Conservation (phyloP, 2,888 invertebrate species). For the Tiphia femorata region DNA sequence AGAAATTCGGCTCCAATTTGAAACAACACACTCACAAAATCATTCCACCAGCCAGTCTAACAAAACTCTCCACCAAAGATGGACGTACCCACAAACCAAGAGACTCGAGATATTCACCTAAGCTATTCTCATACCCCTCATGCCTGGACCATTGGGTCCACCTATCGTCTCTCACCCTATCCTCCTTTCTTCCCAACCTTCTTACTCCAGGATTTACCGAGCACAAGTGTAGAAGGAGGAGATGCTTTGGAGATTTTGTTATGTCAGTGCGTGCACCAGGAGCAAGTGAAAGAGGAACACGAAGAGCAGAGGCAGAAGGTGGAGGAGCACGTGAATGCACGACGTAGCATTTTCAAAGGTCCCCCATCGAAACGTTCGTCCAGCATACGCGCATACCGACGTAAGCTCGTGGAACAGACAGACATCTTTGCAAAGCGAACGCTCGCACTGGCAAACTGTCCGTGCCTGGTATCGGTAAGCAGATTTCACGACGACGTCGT, state of each 20-base stretch:
- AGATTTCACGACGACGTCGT: conserved; percentile 26
- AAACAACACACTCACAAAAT: too few relatives aligned
- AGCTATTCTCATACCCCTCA: too few relatives aligned
- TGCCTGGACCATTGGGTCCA: too few relatives aligned
- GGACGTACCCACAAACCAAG: too few relatives aligned
- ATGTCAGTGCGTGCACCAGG: too few relatives aligned
- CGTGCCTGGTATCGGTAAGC: conserved; percentile 30
- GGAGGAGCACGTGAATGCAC: conserved; percentile 17
- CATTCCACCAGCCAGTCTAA: too few relatives aligned
- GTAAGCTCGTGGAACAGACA: conserved; percentile 20
- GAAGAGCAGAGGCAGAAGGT: too few relatives aligned
- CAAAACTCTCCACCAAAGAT: too few relatives aligned
- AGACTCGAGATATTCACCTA: too few relatives aligned
- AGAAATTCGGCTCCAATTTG: too few relatives aligned
- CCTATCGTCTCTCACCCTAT: neutral
- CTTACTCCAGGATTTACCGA: conserved; percentile 7
- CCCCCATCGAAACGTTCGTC: too few relatives aligned
- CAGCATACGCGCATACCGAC: conserved; percentile 7
- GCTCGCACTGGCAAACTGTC: conserved; percentile 13
- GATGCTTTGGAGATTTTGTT: conserved; percentile 11
- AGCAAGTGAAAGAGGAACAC: too few relatives aligned
- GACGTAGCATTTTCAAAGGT: conserved; percentile 24
- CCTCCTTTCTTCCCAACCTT: neutral
- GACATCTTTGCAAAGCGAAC: conserved; percentile 20
- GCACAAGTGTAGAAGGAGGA: conserved; percentile 5